Base-by-base conservation (phyloP, 2,113 vertebrate species). In the Colaptes auratus region DNA sequence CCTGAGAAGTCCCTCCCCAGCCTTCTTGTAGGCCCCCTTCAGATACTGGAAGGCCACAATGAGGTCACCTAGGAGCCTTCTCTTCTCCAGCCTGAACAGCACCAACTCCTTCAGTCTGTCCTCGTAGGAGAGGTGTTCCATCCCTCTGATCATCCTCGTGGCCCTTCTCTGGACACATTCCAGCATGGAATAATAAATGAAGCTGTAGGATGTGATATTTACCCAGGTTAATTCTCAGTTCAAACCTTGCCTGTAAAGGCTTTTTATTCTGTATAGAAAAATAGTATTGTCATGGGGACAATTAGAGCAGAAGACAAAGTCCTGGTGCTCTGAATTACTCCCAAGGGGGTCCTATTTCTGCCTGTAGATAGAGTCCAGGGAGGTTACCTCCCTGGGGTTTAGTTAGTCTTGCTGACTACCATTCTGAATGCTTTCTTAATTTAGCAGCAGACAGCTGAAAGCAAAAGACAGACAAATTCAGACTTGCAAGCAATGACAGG, bases 391-490 rank as follows among this genome's bases (percentile, higher is more conserved):
- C 2, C n/a, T 84, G 58, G 53, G 20, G 33, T 44, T 64, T 31
- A 44, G n/a, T 80, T 55, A 74, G 50, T 39, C 58, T 91, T n/a
- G 12, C 2, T 10, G 78, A 19, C 74, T 76, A 5, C 20, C 9
- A 33, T 52, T 7, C 60, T 56, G 36, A 76, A 53, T 50, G 35
- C 46, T 19, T 90, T 16, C 9, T 13, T 80, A 59, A 73, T 82
- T 89, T 48, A 86, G 52, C 67, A 94, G 59, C 63, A 88, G 86
- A 58, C 78, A 95, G 79, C 50, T 82, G 75, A 94, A 76, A 85
- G 71, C 9, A 61, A 70, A 74, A 91, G 55, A 55, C 36, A 78
- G 63, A 71, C 9, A n/a, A 86, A 86, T 69, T 53, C 76, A 42
- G 31, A 46, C 28, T 91, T 66, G 82, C 79, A 46, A 63, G 66